Evolutionary conservation across 1,140 invertebrate species (phyloP).

Genomic region (Bicyclus anynana): DNA sequence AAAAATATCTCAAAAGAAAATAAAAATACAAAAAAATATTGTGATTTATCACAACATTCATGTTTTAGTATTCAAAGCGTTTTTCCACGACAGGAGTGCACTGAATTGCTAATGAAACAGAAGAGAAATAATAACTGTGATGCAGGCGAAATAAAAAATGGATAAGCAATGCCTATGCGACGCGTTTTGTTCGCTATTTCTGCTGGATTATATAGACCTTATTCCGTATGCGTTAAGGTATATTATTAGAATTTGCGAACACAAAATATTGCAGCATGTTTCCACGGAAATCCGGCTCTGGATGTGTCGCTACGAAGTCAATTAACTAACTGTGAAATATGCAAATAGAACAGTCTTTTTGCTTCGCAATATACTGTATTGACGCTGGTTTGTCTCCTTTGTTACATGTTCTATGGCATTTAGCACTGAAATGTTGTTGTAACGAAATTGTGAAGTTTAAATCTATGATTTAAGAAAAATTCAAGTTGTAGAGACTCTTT

Average conservation of each 20-base stretch:
- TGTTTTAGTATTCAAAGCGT: not conserved
- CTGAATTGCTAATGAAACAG: constrained; percentile 1
- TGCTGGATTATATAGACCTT: not conserved
- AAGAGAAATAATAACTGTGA: not conserved
- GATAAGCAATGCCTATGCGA: not conserved
- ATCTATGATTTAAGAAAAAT: too few species aligned
- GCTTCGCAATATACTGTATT: constrained; percentile 24
- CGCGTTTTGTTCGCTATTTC: not conserved
- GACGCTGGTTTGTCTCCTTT: constrained; percentile 28
- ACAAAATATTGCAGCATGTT: constrained; percentile 6
- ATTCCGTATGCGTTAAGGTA: constrained; percentile 4
- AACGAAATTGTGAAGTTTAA: not conserved
- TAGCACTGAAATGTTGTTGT: not conserved
- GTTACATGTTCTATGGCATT: constrained; percentile 15
- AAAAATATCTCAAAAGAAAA: not conserved
- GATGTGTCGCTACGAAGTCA: constrained; percentile 35
- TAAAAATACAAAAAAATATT: not conserved
- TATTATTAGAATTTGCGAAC: not conserved
- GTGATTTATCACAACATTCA: not conserved
- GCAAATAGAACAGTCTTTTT: constrained; percentile 39
- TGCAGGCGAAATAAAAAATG: not conserved
- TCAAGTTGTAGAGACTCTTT: too few species aligned
- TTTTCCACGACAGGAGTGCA: not conserved
- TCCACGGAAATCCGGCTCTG: constrained; percentile 23
- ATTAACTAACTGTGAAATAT: constrained; percentile 44